A percentile compares a stretch with the other conserved stretches of the same genome.
Conservation (phyloP, 2,113 vertebrate genomes). For the Theristicus caerulescens region DNA sequence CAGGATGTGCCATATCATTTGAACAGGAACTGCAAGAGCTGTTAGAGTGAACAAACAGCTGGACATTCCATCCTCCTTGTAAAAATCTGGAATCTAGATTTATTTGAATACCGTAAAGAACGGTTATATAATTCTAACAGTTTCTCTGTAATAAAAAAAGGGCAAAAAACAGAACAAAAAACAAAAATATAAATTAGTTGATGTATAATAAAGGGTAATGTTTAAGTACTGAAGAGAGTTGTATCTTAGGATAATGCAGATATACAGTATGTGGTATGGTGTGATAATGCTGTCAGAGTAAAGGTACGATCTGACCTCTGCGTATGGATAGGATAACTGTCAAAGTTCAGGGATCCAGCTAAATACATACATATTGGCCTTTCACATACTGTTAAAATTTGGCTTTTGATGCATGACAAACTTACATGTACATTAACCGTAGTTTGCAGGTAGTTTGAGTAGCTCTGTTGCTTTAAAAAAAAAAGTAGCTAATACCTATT, state of each 20-base stretch:
- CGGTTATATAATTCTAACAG: conserved; percentile 66
- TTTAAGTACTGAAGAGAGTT: conserved; percentile 76
- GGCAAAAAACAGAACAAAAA: not conserved
- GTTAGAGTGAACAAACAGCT: conserved; percentile 71
- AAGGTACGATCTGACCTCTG: conserved; percentile 71
- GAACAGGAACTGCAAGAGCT: conserved; percentile 69
- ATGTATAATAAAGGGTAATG: conserved; percentile 79
- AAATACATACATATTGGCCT: conserved; percentile 52
- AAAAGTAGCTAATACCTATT: conserved; percentile 66
- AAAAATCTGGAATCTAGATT: conserved; percentile 73
- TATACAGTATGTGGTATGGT: conserved; percentile 82
- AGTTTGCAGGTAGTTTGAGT: conserved; percentile 69
- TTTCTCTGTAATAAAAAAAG: conserved; percentile 77
- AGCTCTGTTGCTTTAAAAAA: conserved; percentile 53
- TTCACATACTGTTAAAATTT: conserved; percentile 71
- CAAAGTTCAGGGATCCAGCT: conserved; percentile 56
- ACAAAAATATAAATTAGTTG: conserved; percentile 69
- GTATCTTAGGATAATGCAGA: conserved; percentile 79
- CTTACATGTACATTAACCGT: conserved; percentile 76
- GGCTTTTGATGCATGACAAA: conserved; percentile 78
- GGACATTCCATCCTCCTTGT: conserved; percentile 74
- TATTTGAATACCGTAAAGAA: conserved; percentile 71
- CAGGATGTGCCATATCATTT: conserved; percentile 81
- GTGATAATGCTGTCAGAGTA: conserved; percentile 80
- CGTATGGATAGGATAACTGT: conserved; percentile 29